These are phyloP conservation scores for Erpornis zantholeuca DNA, from an alignment of 2,113 vertebrate genomes.

Conservation along the genomic window DNA sequence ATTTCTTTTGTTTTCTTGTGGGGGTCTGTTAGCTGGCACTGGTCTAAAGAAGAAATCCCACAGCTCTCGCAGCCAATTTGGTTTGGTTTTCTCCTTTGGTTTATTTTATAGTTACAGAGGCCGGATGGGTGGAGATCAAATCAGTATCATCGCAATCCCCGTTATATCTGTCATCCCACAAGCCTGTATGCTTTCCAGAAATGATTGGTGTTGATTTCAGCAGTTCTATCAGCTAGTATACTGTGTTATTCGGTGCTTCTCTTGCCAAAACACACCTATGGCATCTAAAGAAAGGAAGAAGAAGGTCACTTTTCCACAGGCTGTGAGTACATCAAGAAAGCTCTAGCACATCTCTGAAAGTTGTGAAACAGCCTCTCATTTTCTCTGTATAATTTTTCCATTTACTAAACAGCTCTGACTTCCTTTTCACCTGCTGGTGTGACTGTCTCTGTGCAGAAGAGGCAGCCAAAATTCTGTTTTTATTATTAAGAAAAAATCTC, in stretches of 20 bases:
- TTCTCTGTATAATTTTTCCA: background rate
- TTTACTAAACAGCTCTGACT: background rate
- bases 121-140: slow-evolving; percentile 48
- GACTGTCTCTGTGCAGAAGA: background rate
- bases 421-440: slow-evolving; percentile 10
- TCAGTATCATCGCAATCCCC: background rate
- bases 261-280: background rate
- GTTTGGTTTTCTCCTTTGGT: slow-evolving; percentile 44
- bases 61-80: background rate
- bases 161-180: slow-evolving; percentile 11
- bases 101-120: slow-evolving; percentile 33
- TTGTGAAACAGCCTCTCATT: background rate
- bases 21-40: background rate
- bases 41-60: slow-evolving; percentile 33
- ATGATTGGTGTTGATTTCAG: slow-evolving; percentile 4
- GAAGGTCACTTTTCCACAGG: background rate
- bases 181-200: slow-evolving; percentile 18
- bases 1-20: background rate
- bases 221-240: background rate
- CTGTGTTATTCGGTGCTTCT: background rate
- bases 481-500: background rate
- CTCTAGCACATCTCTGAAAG: background rate
- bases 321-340: background rate
- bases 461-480: slow-evolving; percentile 7
- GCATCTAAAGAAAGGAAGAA: background rate